A percentile compares a stretch with the other conserved stretches of the same genome.
Evolutionary conservation across 23 tunicate species (phyloP).

Genomic region (Phallusia fumigata): DNA sequence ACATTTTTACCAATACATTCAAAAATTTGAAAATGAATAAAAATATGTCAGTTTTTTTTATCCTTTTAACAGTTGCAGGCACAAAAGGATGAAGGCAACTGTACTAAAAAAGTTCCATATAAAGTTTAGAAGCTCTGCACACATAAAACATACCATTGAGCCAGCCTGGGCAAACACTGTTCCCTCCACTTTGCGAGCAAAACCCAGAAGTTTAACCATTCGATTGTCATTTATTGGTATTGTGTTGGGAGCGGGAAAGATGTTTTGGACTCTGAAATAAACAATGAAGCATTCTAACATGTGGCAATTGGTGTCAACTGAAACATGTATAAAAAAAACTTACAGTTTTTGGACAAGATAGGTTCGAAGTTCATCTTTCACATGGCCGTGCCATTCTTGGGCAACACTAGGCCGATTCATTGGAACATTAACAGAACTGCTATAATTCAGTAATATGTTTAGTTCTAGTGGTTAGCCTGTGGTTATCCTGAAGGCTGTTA

Average conservation of each 20-base stretch:
- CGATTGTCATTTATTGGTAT: conserved; percentile 70
- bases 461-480: not conserved
- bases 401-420: conserved; percentile 53
- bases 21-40: too few relatives aligned
- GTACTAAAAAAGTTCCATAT: too few relatives aligned
- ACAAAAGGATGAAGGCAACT: too few relatives aligned
- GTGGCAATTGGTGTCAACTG: not conserved
- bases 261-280: conserved; percentile 80
- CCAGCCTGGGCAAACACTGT: conserved; percentile 93
- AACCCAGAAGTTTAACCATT: conserved; percentile 73
- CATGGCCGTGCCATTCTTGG: conserved; percentile 81
- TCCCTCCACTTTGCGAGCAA: conserved; percentile 93
- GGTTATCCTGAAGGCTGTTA: not conserved
- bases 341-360: conserved; percentile 94
- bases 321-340: conserved; percentile 24
- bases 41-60: too few relatives aligned
- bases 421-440: conserved; percentile 18
- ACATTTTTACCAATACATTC: too few relatives aligned
- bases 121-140: too few relatives aligned
- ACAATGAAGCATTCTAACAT: too few relatives aligned
- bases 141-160: conserved; percentile 90
- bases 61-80: too few relatives aligned
- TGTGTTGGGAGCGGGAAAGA: conserved; percentile 85
- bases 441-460: not conserved
- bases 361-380: conserved; percentile 72